phyloP scores from a whole-genome alignment of 2,113 vertebrate species.

The Gadus chalcogrammus region DNA sequence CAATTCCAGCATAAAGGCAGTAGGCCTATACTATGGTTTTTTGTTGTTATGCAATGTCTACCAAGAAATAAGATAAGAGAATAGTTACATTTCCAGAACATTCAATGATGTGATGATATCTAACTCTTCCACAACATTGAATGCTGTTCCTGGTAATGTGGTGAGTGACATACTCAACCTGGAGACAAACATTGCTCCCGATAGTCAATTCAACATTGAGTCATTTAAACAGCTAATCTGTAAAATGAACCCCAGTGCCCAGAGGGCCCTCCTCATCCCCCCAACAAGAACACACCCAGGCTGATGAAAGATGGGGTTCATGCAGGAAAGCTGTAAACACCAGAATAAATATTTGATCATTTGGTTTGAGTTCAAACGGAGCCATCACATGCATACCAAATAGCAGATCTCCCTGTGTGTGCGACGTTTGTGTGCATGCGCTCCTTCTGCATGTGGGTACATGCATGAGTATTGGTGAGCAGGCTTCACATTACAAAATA shows the following conservation, averaged over 20 bases:
- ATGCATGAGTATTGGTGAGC: neutral
- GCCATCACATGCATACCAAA: conserved; percentile 26
- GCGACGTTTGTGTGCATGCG: neutral
- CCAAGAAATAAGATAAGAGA: no score
- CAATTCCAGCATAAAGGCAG: no score
- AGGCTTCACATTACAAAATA: neutral
- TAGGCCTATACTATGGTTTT: no score
- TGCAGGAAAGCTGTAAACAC: conserved; percentile 26
- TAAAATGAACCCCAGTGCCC: neutral
- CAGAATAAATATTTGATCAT: conserved; percentile 43
- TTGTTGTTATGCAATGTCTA: no score
- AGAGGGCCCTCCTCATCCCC: neutral
- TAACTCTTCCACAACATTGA: no score
- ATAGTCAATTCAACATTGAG: no score
- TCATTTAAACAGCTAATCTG: neutral
- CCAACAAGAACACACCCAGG: conserved; percentile 11
- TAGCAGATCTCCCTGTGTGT: neutral
- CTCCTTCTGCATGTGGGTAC: neutral
- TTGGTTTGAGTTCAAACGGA: conserved; percentile 25
- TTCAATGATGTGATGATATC: no score
- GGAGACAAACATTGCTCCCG: no score
- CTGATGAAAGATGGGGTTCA: conserved; percentile 19
- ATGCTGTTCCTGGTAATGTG: no score
- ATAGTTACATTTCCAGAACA: no score
- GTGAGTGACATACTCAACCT: no score